These are phyloP conservation scores for Nesoenas mayeri DNA, from an alignment of 2,113 vertebrate species.

Conservation along the genomic window DNA sequence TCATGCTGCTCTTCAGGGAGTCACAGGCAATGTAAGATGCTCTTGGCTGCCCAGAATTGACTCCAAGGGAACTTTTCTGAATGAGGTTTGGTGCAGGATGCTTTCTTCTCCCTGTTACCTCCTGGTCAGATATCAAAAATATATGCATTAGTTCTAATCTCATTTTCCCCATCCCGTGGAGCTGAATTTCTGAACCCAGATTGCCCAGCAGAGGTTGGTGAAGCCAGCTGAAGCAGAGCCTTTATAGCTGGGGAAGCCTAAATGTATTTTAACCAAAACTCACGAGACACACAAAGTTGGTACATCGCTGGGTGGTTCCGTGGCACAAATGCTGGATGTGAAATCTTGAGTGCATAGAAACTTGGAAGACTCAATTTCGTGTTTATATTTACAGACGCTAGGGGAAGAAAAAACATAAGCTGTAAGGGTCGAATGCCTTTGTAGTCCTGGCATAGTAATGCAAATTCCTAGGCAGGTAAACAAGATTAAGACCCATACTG, in stretches of 20 bases:
- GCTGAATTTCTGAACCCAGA: not conserved
- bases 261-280: not conserved
- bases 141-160: not conserved
- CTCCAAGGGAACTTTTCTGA: not conserved
- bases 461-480: not conserved
- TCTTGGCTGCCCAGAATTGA: not conserved
- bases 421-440: not conserved
- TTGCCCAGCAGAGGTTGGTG: not conserved
- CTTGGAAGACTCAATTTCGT: not conserved
- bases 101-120: not conserved
- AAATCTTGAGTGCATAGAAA: not conserved
- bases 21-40: rapidly evolving
- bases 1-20: not conserved
- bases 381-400: not conserved
- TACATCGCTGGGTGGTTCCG: not conserved
- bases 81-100: not conserved
- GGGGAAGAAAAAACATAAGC: not conserved
- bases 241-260: not conserved
- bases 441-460: not conserved
- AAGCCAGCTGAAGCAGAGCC: not conserved
- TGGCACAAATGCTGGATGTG: not conserved
- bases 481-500: not conserved
- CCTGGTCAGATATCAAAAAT: not conserved
- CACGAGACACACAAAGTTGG: rapidly evolving
- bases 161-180: not conserved